Evolutionary conservation across 2,113 vertebrate species (phyloP), one percentile per base, ranked within the genome.

Genomic region (Heterotis niloticus): DNA sequence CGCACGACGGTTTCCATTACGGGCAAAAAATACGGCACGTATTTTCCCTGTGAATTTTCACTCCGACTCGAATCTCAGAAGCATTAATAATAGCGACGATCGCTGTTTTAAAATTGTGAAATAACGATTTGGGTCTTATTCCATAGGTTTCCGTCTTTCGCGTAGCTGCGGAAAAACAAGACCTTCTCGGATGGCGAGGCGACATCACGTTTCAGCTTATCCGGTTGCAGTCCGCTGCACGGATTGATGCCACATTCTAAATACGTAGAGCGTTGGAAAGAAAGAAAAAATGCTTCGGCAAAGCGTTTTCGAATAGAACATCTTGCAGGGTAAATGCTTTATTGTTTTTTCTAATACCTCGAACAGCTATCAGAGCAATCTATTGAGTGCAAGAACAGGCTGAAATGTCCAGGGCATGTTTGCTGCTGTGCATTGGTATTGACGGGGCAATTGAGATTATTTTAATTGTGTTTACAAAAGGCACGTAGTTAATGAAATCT

Each of bases 401-500:
- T 74, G n/a, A 74, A 74, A 57, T 74, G 54, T 74, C 71, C 24
- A 26, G 54, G 24, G 71, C 26, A n/a, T 51, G 57, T 74, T 74
- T 51, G 57, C 71, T 16, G 56, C 57, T 26, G 20, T 56, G 71
- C 54, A 28, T 74, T 54, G 54, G 59, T 75, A 75, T 44, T 75
- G 74, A 75, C 57, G 59, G 74, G 59, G 59, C 59, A 75, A 64
- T 75, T 75, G 59, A 75, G 74, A 64, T 62, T 34, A 75, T 62
- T 75, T 75, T 75, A 64, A 64, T 75, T 13, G 56, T 64, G 74
- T 75, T 75, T 75, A 34, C 74, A 29, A n/a, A 62, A 62, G 74
- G 74, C 34, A 29, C 10, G 28, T 28, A 28, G 71, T 74, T 74
- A 74, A 74, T 74, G 71, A 74, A 74, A 74, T 74, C 74, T 75